Percentiles rank a stretch among this genome's conserved stretches.
phyloP scores from a whole-genome alignment of 1,140 invertebrate genomes.

The Dendrolimus punctatus region DNA sequence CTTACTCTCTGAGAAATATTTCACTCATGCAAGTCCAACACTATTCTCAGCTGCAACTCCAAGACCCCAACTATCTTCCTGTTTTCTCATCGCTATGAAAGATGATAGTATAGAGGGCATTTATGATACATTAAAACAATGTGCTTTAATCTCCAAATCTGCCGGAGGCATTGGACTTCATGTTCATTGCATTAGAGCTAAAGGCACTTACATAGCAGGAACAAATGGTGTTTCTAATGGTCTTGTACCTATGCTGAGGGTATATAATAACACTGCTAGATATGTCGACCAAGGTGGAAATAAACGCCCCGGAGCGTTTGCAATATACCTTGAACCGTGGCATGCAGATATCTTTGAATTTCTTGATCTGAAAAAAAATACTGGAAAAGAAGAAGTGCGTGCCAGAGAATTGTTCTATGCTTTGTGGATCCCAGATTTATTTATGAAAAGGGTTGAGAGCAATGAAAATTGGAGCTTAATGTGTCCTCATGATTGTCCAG shows the following conservation, averaged over 20 bases:
- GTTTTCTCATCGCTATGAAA: slow-evolving; percentile 95
- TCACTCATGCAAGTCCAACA: slow-evolving; percentile 98
- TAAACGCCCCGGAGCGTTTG: slow-evolving; percentile 98
- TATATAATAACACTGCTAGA: slow-evolving; percentile 96
- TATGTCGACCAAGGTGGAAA: slow-evolving; percentile 99
- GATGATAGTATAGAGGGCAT: slow-evolving; percentile 99
- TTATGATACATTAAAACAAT: slow-evolving; percentile 94
- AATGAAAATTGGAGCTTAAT: slow-evolving; percentile 95
- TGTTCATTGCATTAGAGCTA: slow-evolving; percentile 96
- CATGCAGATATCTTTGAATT: slow-evolving; percentile 98
- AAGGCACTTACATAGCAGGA: slow-evolving; percentile 93
- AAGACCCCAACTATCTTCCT: slow-evolving; percentile 94
- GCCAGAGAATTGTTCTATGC: slow-evolving; percentile 98
- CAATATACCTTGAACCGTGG: slow-evolving; percentile 99
- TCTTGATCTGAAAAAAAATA: slow-evolving; percentile 95
- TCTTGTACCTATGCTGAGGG: slow-evolving; percentile 96
- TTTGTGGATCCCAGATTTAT: slow-evolving; percentile 98
- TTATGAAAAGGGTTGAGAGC: slow-evolving; percentile 95
- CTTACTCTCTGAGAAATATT: slow-evolving; percentile 94
- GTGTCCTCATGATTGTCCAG: slow-evolving; percentile 96
- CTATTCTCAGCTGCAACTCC: slow-evolving; percentile 96
- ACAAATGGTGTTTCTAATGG: slow-evolving; percentile 98
- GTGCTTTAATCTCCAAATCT: slow-evolving; percentile 96
- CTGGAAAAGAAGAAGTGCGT: slow-evolving; percentile 92
- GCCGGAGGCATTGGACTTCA: slow-evolving; percentile 98